Base-by-base conservation (phyloP, 2,113 vertebrate species). In the Eretmochelys imbricata region DNA sequence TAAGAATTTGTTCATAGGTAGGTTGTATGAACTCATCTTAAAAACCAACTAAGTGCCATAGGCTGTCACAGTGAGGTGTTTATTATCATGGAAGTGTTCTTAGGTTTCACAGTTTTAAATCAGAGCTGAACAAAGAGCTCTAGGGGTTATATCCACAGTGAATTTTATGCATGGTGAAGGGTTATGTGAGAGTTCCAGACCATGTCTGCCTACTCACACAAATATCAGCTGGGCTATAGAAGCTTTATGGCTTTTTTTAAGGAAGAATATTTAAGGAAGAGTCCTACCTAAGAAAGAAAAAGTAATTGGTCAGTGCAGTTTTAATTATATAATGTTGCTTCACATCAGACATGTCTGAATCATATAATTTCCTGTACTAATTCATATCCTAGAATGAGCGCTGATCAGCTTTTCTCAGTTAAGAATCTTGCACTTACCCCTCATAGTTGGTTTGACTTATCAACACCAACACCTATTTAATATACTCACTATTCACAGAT, bases 161-260 rank as follows among this genome's bases (percentile, higher is more conserved):
- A 97, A 97, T 98, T 98, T 93, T 89, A 78, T 72, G 88, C 81
- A 65, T 89, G 80, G 89, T 97, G 97, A 98, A 96, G 96, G 95
- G 86, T 92, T 96, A 95, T 92, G 91, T 95, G 97, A 97, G 97
- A 76, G 95, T 98, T 97, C 91, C 5, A 0, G 76, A 82, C 46
- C 85, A 80, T 19, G 7, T 85, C 94, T 94, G 10, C 54, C 81
- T 91, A 29, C 4, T 88, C 49, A 89, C 90, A 96, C 93, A 95
- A 96, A 98, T 97, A 96, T 97, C 65, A 46, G 69, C 89, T 88
- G 83, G 57, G 59, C 87, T 85, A 72, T 55, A 46, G 29, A 75
- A 16, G 72, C 75, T 89, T 89, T 53, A 91, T 51, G 50, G 54
- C 72, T 13, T 9, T 35, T 35, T 10, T 53, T 89, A 8, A 42